phyloP scores from a whole-genome alignment of 2,888 invertebrate genomes.

The Luperina testacea region DNA sequence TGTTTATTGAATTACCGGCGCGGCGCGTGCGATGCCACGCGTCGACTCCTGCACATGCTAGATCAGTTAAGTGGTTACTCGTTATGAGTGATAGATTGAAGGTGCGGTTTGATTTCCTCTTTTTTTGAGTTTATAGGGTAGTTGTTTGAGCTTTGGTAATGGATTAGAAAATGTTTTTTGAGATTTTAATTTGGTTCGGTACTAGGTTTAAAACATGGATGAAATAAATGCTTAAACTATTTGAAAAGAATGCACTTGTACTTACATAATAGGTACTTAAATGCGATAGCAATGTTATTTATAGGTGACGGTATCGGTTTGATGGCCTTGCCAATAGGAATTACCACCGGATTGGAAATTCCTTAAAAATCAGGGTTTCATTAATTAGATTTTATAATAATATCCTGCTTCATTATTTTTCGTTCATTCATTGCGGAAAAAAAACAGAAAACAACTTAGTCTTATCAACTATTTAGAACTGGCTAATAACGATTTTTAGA shows the following conservation, averaged over 20 bases:
- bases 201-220: not conserved
- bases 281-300: not conserved
- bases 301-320: not conserved
- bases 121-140: conserved; percentile 55
- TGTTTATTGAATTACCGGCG: conserved; percentile 90
- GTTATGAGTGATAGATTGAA: conserved; percentile 75
- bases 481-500: not conserved
- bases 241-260: not conserved
- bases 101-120: conserved; percentile 67
- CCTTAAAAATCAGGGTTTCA: not conserved
- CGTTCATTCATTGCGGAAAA: conserved; percentile 4
- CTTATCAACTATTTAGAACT: not conserved
- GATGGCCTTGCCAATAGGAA: not conserved
- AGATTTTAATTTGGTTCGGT: conserved; percentile 29
- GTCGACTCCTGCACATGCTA: conserved; percentile 77
- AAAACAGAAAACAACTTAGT: not conserved
- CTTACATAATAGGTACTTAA: not conserved
- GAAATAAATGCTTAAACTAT: not conserved
- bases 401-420: conserved; percentile 5
- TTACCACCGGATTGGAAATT: conserved; percentile 1
- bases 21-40: conserved; percentile 83
- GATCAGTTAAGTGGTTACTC: conserved; percentile 76
- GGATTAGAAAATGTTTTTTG: conserved; percentile 55
- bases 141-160: conserved; percentile 55
- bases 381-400: not conserved